Percentiles rank a stretch among this genome's conserved stretches.
Evolutionary conservation across 2,888 invertebrate species (phyloP).

Genomic region (Nezara viridula): DNA sequence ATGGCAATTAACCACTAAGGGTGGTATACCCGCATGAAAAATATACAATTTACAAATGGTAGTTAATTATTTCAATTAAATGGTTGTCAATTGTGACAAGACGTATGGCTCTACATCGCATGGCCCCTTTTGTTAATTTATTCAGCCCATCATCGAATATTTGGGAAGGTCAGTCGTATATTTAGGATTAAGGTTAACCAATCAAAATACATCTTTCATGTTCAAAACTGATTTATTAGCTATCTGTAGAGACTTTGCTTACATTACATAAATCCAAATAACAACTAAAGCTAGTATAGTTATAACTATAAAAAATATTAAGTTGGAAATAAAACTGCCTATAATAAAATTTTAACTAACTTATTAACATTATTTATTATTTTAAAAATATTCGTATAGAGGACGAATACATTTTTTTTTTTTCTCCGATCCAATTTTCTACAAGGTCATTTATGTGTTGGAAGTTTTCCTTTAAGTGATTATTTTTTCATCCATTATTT

Average conservation of each 20-base stretch:
- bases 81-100: background rate
- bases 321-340: too few relatives aligned
- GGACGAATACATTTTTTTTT: too few relatives aligned
- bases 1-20: background rate
- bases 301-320: background rate
- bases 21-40: slow-evolving; percentile 7
- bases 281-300: too few relatives aligned
- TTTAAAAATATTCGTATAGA: too few relatives aligned
- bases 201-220: background rate
- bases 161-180: background rate
- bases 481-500: too few relatives aligned
- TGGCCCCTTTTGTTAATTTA: background rate
- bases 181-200: background rate
- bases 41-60: background rate
- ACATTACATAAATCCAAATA: too few relatives aligned
- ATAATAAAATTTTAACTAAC: too few relatives aligned
- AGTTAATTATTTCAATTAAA: background rate
- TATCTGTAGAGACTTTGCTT: background rate
- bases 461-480: too few relatives aligned
- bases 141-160: background rate
- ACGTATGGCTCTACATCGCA: background rate
- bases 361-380: too few relatives aligned
- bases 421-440: too few relatives aligned
- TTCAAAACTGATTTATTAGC: background rate
- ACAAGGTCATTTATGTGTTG: too few relatives aligned